These are phyloP conservation scores for Thaleichthys pacificus DNA, from an alignment of 2,797 vertebrate genomes.

Conservation along the genomic window DNA sequence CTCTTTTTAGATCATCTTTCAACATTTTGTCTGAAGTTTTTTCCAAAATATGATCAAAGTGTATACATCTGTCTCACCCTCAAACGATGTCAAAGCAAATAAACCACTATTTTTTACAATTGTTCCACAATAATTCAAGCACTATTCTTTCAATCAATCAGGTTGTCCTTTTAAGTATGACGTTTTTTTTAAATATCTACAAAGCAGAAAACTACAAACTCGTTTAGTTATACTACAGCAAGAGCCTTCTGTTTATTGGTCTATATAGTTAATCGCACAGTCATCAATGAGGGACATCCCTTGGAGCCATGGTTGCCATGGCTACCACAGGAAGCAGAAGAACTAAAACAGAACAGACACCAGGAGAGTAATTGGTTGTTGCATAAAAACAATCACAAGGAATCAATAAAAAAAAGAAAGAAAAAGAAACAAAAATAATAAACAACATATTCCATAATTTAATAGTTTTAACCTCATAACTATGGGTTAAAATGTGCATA, in stretches of 20 bases:
- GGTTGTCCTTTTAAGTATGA: no score
- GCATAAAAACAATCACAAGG: constrained; percentile 55
- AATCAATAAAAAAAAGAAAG: constrained; percentile 46
- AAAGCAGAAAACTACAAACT: neutral
- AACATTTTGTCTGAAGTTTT: neutral
- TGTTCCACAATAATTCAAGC: neutral
- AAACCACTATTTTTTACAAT: constrained; percentile 23
- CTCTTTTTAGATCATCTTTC: constrained; percentile 23
- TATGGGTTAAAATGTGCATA: constrained; percentile 60
- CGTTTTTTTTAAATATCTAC: no score
- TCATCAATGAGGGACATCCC: constrained; percentile 60
- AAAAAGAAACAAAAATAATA: constrained; percentile 16
- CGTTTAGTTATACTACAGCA: constrained; percentile 41
- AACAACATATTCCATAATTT: constrained; percentile 50
- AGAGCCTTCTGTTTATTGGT: constrained; percentile 74
- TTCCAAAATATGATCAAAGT: neutral
- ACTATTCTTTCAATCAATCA: neutral
- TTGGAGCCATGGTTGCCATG: constrained; percentile 52
- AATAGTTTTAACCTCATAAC: constrained; percentile 51
- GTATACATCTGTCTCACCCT: neutral
- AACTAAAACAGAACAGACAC: constrained; percentile 34
- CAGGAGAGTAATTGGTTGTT: constrained; percentile 45
- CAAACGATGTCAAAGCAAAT: constrained; percentile 11
- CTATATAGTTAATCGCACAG: constrained; percentile 65
- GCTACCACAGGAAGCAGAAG: constrained; percentile 54